Evolutionary conservation across 2,797 vertebrate genomes (phyloP), one percentile per base, ranked within the genome.

Genomic region (Enteromius paludinosus): DNA sequence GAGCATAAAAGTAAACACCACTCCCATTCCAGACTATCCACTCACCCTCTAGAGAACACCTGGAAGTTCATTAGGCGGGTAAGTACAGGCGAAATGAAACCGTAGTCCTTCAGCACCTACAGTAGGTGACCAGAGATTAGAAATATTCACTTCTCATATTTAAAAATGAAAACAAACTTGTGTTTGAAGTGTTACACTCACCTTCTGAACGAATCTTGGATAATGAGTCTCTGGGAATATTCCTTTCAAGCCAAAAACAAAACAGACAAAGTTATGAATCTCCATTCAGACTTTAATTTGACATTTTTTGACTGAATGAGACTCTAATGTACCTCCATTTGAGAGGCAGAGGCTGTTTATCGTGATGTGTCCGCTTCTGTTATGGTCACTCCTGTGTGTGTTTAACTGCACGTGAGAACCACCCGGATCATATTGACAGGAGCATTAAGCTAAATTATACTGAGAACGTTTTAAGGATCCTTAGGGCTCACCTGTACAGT

Each of bases 341-440:
- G 98, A 99, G 33, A 99, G 93, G 86, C 98, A 99, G 64, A 99
- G 94, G 87, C 98, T 99, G 91, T 96, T 98, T 82, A 98, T 95
- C 79, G 88, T 93, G 88, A 99, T 90, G 79, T 96, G 96, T 52
- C 97, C 96, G 0, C 95, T 96, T 85, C 94, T 95, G 80, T 97
- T 97, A 83, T 95, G 95, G 88, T 98, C 96, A 71, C 95, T 96
- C 94, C 98, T 99, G 87, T 83, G 81, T 83, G 81, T 86, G 82
- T 49, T 71, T 77, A 84, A 85, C 54, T 45, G 61, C 47, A 75
- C 3, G 59, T 66, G n/a, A 86, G 17, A 56, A 30, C 28, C 11
- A 76, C 33, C 45, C 82, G 84, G n/a, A 82, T 41, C 78, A 88
- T 54, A 82, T 43, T 49, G 20, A 78, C 71, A 83, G 64, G 54